Conservation (phyloP, 2,888 invertebrate genomes). For the Aporophyla nigra region DNA sequence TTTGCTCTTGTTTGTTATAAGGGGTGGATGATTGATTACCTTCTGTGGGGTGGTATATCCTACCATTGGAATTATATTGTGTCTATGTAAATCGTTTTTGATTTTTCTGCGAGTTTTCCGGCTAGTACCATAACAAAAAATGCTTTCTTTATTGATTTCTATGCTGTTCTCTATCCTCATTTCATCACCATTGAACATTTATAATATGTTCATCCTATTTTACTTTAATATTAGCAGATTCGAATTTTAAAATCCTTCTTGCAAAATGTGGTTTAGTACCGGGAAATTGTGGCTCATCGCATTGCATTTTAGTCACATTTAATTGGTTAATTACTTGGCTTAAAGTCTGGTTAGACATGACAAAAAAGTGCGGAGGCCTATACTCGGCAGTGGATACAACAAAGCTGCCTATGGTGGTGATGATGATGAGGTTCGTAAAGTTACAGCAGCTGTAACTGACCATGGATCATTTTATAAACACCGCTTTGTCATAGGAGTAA, state of each 20-base stretch:
- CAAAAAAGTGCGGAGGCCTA: too few species aligned
- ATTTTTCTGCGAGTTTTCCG: background rate
- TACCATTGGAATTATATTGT: background rate
- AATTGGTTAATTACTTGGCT: too few species aligned
- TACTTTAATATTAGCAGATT: background rate
- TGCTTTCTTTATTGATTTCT: too few species aligned
- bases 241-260: background rate
- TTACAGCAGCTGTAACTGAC: too few species aligned
- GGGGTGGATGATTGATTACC: conserved; percentile 39
- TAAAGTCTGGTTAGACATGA: too few species aligned
- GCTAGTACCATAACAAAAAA: background rate
- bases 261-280: background rate
- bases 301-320: background rate
- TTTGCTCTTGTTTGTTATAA: conserved; percentile 23
- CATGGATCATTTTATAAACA: too few species aligned
- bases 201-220: background rate
- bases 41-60: background rate
- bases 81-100: background rate
- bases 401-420: background rate
- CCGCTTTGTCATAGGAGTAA: too few species aligned
- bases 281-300: background rate
- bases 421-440: too few species aligned
- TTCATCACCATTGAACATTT: background rate
- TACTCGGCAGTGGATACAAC: background rate
- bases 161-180: background rate